Evolutionary conservation across 1,140 invertebrate species (phyloP).

Genomic region (Diorhabda carinulata): DNA sequence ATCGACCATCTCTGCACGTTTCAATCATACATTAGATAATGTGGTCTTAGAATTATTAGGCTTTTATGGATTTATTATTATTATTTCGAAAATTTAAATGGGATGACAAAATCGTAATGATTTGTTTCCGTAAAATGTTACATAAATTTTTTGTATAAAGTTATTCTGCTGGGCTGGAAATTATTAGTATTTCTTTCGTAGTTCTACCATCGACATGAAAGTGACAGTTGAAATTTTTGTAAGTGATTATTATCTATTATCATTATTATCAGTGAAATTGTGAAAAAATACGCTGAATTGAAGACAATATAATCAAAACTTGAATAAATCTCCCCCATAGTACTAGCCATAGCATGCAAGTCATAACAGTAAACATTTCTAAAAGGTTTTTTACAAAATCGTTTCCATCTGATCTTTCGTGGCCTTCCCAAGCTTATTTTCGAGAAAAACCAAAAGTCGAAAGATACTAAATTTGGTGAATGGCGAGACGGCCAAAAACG

Average conservation of each 20-base stretch:
- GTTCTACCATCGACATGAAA: background rate
- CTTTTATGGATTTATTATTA: background rate
- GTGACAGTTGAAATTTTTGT: background rate
- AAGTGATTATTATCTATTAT: background rate
- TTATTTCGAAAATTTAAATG: background rate
- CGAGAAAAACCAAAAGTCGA: too few relatives aligned
- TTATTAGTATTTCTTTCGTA: background rate
- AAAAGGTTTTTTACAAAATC: too few relatives aligned
- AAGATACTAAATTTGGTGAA: too few relatives aligned
- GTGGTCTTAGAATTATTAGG: background rate
- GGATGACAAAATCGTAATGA: background rate
- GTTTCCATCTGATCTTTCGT: too few relatives aligned
- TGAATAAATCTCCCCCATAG: too few relatives aligned
- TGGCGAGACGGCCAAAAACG: too few relatives aligned
- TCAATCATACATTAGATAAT: background rate
- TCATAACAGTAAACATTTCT: too few relatives aligned
- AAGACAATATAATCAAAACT: too few relatives aligned
- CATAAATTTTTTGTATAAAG: constrained; percentile 3
- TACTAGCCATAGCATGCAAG: too few relatives aligned
- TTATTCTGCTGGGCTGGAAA: background rate
- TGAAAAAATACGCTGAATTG: too few relatives aligned
- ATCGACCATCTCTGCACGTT: background rate
- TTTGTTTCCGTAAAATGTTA: background rate
- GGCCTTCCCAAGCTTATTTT: too few relatives aligned
- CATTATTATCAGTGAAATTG: too few relatives aligned